Conservation (phyloP, 2,888 invertebrate genomes). For the Agrochola macilenta region DNA sequence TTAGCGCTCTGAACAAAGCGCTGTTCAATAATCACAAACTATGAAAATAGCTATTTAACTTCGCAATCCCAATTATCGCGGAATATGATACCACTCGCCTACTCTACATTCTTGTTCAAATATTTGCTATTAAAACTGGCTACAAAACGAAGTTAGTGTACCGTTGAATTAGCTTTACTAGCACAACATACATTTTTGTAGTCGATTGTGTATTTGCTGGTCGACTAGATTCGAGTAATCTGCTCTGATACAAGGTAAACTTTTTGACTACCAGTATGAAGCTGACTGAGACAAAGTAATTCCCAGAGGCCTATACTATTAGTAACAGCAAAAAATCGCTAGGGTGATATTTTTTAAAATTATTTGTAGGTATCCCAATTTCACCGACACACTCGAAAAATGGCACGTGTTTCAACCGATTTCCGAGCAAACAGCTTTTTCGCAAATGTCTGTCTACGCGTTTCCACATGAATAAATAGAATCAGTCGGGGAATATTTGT, state of each 20-base stretch:
- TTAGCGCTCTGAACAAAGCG: not conserved
- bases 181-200: slow-evolving; percentile 35
- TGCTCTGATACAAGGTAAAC: slow-evolving; percentile 9
- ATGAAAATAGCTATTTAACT: slow-evolving; percentile 51
- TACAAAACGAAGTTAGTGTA: slow-evolving; percentile 52
- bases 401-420: slow-evolving; percentile 34
- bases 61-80: slow-evolving; percentile 60
- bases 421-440: slow-evolving; percentile 49
- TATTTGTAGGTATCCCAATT: slow-evolving; percentile 17
- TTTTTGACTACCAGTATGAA: not conserved
- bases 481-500: slow-evolving; percentile 48
- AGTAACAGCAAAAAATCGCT: slow-evolving; percentile 7
- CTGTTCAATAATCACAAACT: slow-evolving; percentile 30
- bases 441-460: slow-evolving; percentile 39
- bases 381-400: slow-evolving; percentile 21
- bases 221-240: slow-evolving; percentile 14
- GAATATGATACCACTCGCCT: slow-evolving; percentile 48
- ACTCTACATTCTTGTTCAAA: slow-evolving; percentile 63
- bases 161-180: slow-evolving; percentile 44
- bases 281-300: not conserved
- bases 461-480: slow-evolving; percentile 56
- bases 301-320: slow-evolving; percentile 1
- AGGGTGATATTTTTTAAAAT: not conserved
- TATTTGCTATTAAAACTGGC: slow-evolving; percentile 52
- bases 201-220: slow-evolving; percentile 37